phyloP scores from a whole-genome alignment of 2,888 invertebrate species.

The Cataglyphis altisquamis region DNA sequence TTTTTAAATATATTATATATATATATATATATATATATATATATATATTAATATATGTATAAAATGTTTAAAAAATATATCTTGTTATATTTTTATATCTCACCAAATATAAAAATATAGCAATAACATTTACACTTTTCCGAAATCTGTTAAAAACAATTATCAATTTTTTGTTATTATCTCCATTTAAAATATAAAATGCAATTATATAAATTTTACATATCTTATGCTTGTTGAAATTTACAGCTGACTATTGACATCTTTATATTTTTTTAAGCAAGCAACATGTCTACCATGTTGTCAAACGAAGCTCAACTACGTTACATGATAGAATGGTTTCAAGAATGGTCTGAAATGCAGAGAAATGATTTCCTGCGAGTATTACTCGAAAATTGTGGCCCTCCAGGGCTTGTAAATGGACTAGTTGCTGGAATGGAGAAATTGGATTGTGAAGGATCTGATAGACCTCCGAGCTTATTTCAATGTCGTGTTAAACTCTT shows the following conservation, averaged over 20 bases:
- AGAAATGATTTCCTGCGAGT: constrained; percentile 94
- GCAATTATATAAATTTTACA: not conserved
- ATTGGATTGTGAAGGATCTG: constrained; percentile 88
- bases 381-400: constrained; percentile 89
- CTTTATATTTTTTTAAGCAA: constrained; percentile 68
- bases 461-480: constrained; percentile 93
- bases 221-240: not conserved
- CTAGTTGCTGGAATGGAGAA: constrained; percentile 90
- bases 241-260: constrained; percentile 14
- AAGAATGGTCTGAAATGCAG: constrained; percentile 96
- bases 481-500: constrained; percentile 95
- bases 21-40: not conserved
- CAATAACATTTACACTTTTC: not conserved
- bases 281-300: constrained; percentile 85
- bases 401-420: constrained; percentile 90
- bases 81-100: not conserved
- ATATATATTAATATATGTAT: too few species aligned
- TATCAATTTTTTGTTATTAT: not conserved
- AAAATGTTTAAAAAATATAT: too few species aligned
- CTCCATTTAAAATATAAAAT: not conserved
- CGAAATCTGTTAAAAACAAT: not conserved
- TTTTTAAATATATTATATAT: too few species aligned
- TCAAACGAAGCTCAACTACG: constrained; percentile 92
- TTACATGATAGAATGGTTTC: constrained; percentile 95
- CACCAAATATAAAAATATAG: not conserved